Percentiles rank a stretch among this genome's conserved stretches.
phyloP scores from a whole-genome alignment of 2,113 vertebrate genomes.

The Callospermophilus lateralis region DNA sequence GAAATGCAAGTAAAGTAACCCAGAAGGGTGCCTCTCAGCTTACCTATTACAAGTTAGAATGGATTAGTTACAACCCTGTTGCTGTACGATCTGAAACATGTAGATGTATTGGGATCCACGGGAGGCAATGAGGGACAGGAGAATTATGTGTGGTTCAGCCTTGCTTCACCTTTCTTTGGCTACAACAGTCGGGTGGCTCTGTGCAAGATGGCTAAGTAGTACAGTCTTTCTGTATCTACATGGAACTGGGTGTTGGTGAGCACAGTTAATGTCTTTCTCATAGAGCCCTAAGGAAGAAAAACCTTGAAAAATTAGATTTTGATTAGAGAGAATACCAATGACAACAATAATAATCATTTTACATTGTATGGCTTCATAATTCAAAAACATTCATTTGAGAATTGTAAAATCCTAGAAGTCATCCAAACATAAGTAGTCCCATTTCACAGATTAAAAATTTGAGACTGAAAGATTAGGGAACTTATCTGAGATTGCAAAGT shows the following conservation, averaged over 20 bases:
- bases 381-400: background rate
- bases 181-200: background rate
- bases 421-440: background rate
- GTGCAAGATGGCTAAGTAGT: background rate
- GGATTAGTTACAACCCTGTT: background rate
- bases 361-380: background rate
- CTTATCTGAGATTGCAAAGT: background rate
- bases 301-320: background rate
- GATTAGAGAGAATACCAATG: background rate
- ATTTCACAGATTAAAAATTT: conserved; percentile 14
- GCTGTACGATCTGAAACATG: background rate
- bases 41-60: background rate
- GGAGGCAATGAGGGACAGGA: background rate
- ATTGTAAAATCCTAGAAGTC: background rate
- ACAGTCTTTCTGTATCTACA: background rate
- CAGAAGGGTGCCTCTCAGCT: background rate
- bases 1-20: conserved; percentile 53
- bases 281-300: background rate
- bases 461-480: background rate
- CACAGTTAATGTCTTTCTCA: background rate
- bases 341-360: background rate
- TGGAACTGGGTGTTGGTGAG: background rate
- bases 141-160: background rate
- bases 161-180: background rate
- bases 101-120: background rate